These are phyloP conservation scores for Heliconius nattereri DNA, from an alignment of 1,140 invertebrate species.

Conservation along the genomic window DNA sequence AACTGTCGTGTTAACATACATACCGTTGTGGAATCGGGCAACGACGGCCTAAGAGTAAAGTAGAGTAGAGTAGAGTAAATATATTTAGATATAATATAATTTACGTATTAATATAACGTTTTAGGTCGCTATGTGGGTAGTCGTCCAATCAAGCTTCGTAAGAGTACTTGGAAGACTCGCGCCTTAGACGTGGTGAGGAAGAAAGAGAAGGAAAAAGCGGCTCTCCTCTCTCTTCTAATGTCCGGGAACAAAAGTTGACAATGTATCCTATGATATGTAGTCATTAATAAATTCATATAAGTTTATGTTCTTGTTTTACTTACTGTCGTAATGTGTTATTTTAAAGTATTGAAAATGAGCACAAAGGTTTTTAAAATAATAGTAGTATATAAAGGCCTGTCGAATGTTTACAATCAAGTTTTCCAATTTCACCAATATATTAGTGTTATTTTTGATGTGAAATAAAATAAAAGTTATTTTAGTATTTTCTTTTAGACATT, in stretches of 20 bases:
- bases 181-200: slow-evolving; percentile 96
- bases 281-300: background rate
- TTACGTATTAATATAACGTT: background rate
- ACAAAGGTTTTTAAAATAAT: too few species aligned
- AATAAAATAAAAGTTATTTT: too few species aligned
- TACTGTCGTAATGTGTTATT: background rate
- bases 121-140: slow-evolving; percentile 97
- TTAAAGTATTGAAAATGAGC: too few species aligned
- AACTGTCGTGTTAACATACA: too few species aligned
- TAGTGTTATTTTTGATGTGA: too few species aligned
- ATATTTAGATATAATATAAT: background rate
- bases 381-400: too few species aligned
- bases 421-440: too few species aligned
- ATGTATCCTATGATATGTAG: background rate
- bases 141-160: slow-evolving; percentile 97
- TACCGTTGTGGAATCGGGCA: too few species aligned
- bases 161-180: slow-evolving; percentile 97
- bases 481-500: too few species aligned
- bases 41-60: too few species aligned
- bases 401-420: too few species aligned
- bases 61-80: too few species aligned
- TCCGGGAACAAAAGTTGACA: slow-evolving; percentile 72
- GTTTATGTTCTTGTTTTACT: background rate
- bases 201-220: slow-evolving; percentile 95
- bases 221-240: slow-evolving; percentile 87